A percentile compares a stretch with the other conserved stretches of the same genome.
These are phyloP conservation scores for Sphenodon punctatus DNA, from an alignment of 2,797 vertebrate species.

Conservation along the genomic window DNA sequence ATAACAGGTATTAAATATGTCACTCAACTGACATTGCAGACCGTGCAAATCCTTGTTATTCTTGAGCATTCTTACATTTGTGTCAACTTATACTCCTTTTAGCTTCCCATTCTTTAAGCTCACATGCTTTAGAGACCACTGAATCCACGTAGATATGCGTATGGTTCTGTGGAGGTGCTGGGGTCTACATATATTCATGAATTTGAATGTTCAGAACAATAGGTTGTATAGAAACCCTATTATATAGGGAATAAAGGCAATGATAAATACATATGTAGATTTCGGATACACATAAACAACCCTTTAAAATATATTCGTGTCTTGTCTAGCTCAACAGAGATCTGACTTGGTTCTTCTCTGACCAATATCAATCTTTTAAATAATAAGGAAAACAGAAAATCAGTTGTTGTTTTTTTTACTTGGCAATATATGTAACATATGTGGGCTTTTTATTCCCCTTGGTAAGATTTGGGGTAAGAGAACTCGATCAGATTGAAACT, in stretches of 20 bases:
- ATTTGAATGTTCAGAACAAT: neutral
- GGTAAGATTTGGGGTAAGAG: neutral
- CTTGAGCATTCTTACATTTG: neutral
- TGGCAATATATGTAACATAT: neutral
- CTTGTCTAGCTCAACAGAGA: neutral
- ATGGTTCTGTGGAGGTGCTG: fast-evolving
- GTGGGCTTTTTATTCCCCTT: neutral
- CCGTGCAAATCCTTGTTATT: neutral
- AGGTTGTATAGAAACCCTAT: neutral
- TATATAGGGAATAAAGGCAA: neutral
- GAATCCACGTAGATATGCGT: neutral
- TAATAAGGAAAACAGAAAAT: neutral
- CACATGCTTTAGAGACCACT: neutral
- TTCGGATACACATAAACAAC: no score
- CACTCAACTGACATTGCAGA: neutral
- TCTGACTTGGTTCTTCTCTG: neutral
- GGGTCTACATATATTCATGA: neutral
- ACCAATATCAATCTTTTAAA: neutral
- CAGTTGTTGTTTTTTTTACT: neutral
- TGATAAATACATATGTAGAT: neutral
- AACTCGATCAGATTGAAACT: neutral
- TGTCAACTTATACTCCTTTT: neutral
- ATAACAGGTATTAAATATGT: neutral
- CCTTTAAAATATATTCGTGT: no score
- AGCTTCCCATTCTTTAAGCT: neutral